Base-by-base conservation (phyloP, 2,113 vertebrate species). In the Passer domesticus region DNA sequence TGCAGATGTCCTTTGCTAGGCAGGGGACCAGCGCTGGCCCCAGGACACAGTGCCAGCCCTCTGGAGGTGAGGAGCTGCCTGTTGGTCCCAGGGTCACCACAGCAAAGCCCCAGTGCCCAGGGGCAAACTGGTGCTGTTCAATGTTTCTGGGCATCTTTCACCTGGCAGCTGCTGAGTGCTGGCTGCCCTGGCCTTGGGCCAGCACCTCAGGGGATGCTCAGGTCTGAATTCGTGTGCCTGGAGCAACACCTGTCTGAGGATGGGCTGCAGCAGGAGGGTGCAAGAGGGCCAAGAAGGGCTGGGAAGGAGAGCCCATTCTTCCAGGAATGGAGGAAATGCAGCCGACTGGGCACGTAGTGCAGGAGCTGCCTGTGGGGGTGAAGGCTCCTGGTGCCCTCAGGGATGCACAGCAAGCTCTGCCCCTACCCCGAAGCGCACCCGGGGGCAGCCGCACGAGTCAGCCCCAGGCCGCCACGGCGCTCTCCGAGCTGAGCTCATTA, bases 401-500 rank as follows among this genome's bases (percentile, higher is more conserved):
- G 47, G 84, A 14, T 4, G 72, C 55, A 24, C 55, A 47, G 76
- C 72, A 7, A 46, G 28, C 84, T 52, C 68, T n/a, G 41, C 69
- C 13, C 7, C 59, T 27, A 86, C 62, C 89, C 70, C 78, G 9
- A 0, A 33, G 31, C 0, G 0, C 25, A 4, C 2, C 43, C 2
- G 0, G 74, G 0, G 2, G 67, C 67, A 83, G 78, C 66, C 35
- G 21, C 55, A 31, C 2, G 19, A 24, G 64, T 6, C 8, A 2
- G 78, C 56, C 62, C 83, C 39, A 5, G 80, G 87, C 83, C 43
- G 70, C 70, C 15, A 6, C 33, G 2, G 55, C 0, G 2, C 46
- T 52, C 83, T 41, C 82, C 35, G 90, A 70, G 92, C 66, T 64
- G 92, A 94, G 93, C 85, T 90, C 93, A 55, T 95, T 79, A 92